Evolutionary conservation across 2,888 invertebrate species (phyloP), one percentile per base, ranked within the genome.

Genomic region (Candidula unifasciata): DNA sequence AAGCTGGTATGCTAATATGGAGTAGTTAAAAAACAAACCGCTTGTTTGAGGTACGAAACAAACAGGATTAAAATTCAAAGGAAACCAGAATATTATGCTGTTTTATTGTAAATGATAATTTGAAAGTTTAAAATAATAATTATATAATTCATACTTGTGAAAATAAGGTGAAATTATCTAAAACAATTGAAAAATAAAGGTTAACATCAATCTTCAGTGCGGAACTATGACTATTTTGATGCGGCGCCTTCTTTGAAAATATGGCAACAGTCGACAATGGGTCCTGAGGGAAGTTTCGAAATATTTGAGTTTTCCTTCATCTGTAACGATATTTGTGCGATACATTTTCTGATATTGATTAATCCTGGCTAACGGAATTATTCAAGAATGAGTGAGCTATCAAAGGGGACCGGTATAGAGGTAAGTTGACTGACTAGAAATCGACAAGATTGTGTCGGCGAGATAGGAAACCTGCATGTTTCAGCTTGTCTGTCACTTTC

Each of bases 221-320:
- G 80, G 73, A 18, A 16, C 66, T 66, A 13, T 21, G 21, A 30
- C 57, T 83, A 71, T 83, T 83, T 83, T 83, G 83, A 83, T 83
- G 80, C 79, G 80, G 84, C 84, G 84, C 84, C 80, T 80, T 74
- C 80, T 84, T 84, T 74, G 74, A 84, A 84, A 74, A 84, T 84
- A 83, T 83, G 83, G 83, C 83, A 83, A 52, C 44, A 21, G 16
- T 24, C n/a, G 27, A 76, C n/a, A 44, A 82, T 82, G 76, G 82
- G 54, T 21, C 54, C 37, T 52, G 64, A 44, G 60, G 13, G 44
- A 16, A 30, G 18, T 37, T 18, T 80, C 18, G 30, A 30, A 21
- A 80, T 44, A 44, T 30, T 16, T 10, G 57, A 57, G 5, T 10
- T 8, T 30, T 77, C 1, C 33, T 21, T 77, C 33, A 10, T 64